Conservation (phyloP, 2,113 vertebrate species). For the Rhabdomys dilectus region DNA sequence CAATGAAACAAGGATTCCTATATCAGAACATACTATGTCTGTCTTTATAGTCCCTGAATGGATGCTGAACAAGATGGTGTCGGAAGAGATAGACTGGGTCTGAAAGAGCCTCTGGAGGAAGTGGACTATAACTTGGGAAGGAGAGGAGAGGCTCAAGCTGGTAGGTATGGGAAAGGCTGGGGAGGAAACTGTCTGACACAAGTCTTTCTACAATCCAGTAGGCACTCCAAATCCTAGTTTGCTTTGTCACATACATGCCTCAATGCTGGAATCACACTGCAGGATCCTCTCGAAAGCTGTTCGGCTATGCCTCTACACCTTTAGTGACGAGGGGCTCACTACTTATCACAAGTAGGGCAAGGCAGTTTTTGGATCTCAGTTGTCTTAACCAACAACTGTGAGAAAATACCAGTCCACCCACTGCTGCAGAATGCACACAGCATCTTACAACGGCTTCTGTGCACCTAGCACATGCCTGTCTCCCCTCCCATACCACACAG, state of each 20-base stretch:
- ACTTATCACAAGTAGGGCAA: not conserved
- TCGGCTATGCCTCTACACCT: not conserved
- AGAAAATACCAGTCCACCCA: not conserved
- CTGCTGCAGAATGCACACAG: accelerated
- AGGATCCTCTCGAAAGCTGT: not conserved
- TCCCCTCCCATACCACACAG: not conserved
- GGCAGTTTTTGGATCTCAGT: not conserved
- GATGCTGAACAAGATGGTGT: not conserved
- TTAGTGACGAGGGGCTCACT: not conserved
- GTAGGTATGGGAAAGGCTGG: not conserved
- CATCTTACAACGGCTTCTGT: not conserved
- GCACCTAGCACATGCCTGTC: not conserved
- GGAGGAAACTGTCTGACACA: not conserved
- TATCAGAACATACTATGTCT: not conserved
- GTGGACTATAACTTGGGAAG: not conserved
- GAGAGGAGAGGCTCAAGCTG: not conserved
- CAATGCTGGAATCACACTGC: not conserved
- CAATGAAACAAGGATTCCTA: not conserved
- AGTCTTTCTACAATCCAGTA: not conserved
- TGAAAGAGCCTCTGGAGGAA: not conserved
- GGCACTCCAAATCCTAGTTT: not conserved
- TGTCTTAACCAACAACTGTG: not conserved
- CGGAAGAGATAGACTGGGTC: not conserved
- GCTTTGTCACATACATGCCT: not conserved
- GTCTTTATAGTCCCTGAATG: not conserved